These are phyloP conservation scores for Torymus aiolomorphi DNA, from an alignment of 2,888 invertebrate genomes.

Conservation along the genomic window DNA sequence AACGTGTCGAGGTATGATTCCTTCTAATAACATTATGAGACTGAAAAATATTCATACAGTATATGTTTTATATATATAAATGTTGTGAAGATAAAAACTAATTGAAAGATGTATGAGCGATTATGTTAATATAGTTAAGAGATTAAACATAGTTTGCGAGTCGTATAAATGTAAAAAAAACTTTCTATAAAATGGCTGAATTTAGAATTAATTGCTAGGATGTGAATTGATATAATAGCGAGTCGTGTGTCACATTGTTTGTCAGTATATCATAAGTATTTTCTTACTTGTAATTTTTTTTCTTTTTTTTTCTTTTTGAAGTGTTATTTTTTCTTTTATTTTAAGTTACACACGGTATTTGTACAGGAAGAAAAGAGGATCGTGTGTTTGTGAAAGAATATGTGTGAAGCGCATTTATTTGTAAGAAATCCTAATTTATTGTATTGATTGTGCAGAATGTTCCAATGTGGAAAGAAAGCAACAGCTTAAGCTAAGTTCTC, in stretches of 20 bases:
- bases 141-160: conserved; percentile 50
- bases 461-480: conserved; percentile 59
- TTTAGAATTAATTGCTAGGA: conserved; percentile 48
- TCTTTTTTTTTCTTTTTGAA: conserved; percentile 69
- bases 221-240: conserved; percentile 43
- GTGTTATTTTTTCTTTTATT: conserved; percentile 55
- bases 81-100: conserved; percentile 54
- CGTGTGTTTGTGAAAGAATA: conserved; percentile 44
- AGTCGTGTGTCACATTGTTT: conserved; percentile 47
- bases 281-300: conserved; percentile 68
- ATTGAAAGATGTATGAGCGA: conserved; percentile 47
- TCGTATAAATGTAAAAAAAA: conserved; percentile 31
- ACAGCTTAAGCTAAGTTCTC: conserved; percentile 68
- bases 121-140: conserved; percentile 45
- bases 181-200: conserved; percentile 48
- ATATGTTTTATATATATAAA: conserved; percentile 57
- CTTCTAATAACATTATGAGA: conserved; percentile 66
- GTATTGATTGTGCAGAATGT: conserved; percentile 67
- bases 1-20: conserved; percentile 53
- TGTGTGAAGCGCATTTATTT: conserved; percentile 63
- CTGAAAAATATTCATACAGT: conserved; percentile 65
- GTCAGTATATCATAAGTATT: conserved; percentile 71
- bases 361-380: conserved; percentile 53
- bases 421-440: conserved; percentile 70
- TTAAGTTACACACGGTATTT: conserved; percentile 53